These are phyloP conservation scores for Dinothrombium tinctorium DNA, from an alignment of 1,140 invertebrate species.

Conservation along the genomic window DNA sequence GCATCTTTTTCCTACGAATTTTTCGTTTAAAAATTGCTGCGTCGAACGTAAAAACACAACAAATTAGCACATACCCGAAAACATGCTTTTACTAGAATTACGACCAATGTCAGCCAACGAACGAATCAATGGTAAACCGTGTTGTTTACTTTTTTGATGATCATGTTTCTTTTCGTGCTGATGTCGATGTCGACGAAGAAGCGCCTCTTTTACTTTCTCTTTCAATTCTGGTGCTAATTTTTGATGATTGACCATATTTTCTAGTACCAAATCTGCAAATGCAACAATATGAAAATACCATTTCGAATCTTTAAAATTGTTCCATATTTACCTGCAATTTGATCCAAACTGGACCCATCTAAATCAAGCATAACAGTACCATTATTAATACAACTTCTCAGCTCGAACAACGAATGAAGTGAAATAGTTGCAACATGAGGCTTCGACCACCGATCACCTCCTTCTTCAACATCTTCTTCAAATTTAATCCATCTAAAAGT, in stretches of 20 bases:
- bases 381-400: constrained; percentile 41
- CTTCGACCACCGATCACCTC: constrained; percentile 26
- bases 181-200: constrained; percentile 75
- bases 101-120: constrained; percentile 88
- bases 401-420: constrained; percentile 24
- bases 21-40: no score
- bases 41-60: no score
- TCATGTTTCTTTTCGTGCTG: constrained; percentile 58
- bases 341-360: constrained; percentile 55
- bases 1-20: no score
- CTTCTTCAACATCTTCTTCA: constrained; percentile 28
- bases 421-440: constrained; percentile 26
- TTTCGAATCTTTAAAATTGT: not conserved
- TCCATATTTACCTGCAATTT: constrained; percentile 34
- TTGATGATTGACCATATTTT: constrained; percentile 64
- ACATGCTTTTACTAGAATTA: constrained; percentile 84
- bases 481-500: constrained; percentile 29
- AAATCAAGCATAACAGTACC: constrained; percentile 74
- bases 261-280: constrained; percentile 67
- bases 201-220: constrained; percentile 59
- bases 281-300: not conserved
- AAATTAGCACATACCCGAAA: no score
- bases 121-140: constrained; percentile 70
- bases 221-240: constrained; percentile 43
- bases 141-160: constrained; percentile 31